Base-by-base conservation (phyloP, 35 echinoderm and acorn worm genomes). In the Diadema setosum region DNA sequence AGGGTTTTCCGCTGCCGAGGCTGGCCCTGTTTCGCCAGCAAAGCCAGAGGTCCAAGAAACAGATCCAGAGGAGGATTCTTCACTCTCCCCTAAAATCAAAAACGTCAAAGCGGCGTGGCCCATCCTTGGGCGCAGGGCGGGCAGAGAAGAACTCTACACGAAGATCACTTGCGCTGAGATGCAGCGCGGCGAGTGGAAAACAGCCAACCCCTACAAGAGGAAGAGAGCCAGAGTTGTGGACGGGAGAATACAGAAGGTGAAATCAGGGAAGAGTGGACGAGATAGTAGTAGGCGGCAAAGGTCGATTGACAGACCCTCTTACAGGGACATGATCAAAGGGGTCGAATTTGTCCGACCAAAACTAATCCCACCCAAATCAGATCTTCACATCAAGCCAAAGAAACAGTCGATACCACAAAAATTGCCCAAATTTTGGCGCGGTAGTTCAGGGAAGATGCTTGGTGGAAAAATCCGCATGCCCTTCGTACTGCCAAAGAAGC, bases 1-100 rank as follows among this genome's bases (percentile, higher is more conserved):
- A 34, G 94, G 94, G 7, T 96, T 96, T 81, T 56, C 90, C 16
- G 37, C 63, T 26, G 69, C 80, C 9, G 90, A 96, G 32, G 67
- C 92, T 65, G 85, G 87, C 18, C 46, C 12, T 23, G 56, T 69
- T 23, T 85, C 82, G 21, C 81, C 85, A 15, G 84, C 58, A 26
- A 89, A 21, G 2, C 18, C 23, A 61, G 42, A 64, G 58, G n/a
- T n/a, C n/a, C n/a, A 21, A 14, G n/a, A 41, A 6, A 48, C n/a
- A 34, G n/a, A 18, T 16, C 11, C 32, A 36, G 20, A 69, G 46
- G 23, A 31, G 26, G 63, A 70, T 43, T 6, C 31, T 3, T 83
- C 61, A 57, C 40, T 35, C 5, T 59, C 11, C 37, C 42, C 76
- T 4, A 42, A 82, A 42, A 55, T 42, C 37, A 41, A 27, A 37